Percentiles rank a stretch among this genome's conserved stretches.
Evolutionary conservation across 2,113 vertebrate species (phyloP).

Genomic region (Anhinga rufa): DNA sequence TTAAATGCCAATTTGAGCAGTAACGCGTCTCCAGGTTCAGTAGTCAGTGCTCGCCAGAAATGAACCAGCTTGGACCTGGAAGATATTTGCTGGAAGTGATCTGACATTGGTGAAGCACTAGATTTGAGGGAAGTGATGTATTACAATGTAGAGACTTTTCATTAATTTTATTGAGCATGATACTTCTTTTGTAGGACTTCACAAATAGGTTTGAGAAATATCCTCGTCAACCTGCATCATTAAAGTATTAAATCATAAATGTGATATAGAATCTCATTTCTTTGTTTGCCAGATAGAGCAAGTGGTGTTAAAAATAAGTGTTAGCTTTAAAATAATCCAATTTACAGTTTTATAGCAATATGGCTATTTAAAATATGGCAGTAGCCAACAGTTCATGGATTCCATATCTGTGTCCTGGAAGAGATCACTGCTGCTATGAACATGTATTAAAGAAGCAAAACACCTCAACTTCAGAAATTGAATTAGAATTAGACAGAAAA

Average conservation of each 20-base stretch:
- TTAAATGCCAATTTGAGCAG: background rate
- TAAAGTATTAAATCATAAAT: background rate
- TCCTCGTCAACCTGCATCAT: background rate
- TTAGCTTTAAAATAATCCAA: background rate
- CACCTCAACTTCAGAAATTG: background rate
- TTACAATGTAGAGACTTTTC: background rate
- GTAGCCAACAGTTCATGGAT: background rate
- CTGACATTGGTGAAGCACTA: background rate
- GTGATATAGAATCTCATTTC: background rate
- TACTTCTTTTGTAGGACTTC: background rate
- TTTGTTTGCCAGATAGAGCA: background rate
- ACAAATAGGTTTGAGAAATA: background rate
- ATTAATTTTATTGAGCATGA: background rate
- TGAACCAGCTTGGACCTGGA: background rate
- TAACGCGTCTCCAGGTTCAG: background rate
- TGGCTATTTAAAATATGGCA: background rate
- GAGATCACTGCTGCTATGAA: background rate
- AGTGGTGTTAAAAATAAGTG: background rate
- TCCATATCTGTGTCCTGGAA: background rate
- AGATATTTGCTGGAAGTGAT: background rate
- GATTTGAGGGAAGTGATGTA: background rate
- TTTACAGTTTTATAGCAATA: background rate
- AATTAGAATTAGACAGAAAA: background rate
- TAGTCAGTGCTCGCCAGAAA: background rate
- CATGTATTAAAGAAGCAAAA: background rate